These are phyloP conservation scores for Aphelenchoides fujianensis DNA, from an alignment of 1,140 invertebrate genomes.

Conservation along the genomic window DNA sequence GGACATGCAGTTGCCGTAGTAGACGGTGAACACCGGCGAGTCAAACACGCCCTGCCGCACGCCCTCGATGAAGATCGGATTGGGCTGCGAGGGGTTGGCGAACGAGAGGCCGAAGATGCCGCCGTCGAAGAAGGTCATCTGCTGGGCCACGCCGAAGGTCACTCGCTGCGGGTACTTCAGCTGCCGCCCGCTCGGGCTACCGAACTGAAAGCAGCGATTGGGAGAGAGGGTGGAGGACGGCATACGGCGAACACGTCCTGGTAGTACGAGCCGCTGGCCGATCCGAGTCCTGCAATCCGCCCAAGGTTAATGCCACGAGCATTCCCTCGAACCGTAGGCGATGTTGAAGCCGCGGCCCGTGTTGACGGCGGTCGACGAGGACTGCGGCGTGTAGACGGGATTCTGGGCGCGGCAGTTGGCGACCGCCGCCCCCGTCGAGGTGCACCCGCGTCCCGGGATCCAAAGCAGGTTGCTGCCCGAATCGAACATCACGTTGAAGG, in stretches of 20 bases:
- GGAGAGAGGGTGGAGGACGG: background rate
- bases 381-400: background rate
- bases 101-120: slow-evolving; percentile 5
- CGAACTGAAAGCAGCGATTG: background rate
- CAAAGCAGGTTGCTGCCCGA: background rate
- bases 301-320: background rate
- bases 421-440: background rate
- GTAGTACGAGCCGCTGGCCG: background rate
- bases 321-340: background rate
- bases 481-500: background rate
- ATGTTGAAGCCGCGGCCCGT: background rate
- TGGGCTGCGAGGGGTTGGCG: background rate
- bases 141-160: slow-evolving; percentile 2
- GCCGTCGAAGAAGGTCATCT: slow-evolving; percentile 1
- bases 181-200: background rate
- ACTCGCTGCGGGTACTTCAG: background rate
- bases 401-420: background rate
- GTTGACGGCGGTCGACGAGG: background rate
- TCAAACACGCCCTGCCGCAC: slow-evolving; percentile 1
- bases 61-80: background rate
- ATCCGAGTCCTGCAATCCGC: background rate
- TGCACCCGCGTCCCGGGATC: background rate
- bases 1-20: background rate
- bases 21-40: background rate
- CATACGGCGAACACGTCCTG: background rate